Percentiles rank a stretch among this genome's conserved stretches.
These are phyloP conservation scores for Natrix natrix DNA, from an alignment of 2,797 vertebrate genomes.

Conservation along the genomic window DNA sequence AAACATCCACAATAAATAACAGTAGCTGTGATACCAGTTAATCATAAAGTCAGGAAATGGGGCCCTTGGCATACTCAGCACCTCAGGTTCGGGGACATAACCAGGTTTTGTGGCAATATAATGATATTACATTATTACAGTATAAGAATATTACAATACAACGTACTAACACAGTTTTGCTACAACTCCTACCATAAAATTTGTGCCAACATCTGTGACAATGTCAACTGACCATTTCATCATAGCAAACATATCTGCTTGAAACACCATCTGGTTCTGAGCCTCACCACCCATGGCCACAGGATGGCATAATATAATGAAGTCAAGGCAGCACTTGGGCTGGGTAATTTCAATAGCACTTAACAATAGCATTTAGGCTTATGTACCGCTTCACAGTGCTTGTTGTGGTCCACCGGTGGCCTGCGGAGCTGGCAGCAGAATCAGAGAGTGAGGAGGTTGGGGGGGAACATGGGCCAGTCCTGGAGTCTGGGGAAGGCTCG, in stretches of 20 bases:
- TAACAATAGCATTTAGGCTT: not conserved
- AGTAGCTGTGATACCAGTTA: not conserved
- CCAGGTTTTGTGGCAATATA: too few species aligned
- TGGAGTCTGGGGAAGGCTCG: too few species aligned
- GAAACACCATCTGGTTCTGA: not conserved
- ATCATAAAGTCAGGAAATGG: not conserved
- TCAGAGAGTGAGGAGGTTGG: too few species aligned
- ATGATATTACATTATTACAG: not conserved
- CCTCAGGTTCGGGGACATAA: not conserved
- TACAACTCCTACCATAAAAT: not conserved
- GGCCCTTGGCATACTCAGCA: not conserved
- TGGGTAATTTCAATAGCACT: not conserved
- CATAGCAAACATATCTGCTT: not conserved
- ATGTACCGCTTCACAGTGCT: not conserved
- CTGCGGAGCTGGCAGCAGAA: too few species aligned
- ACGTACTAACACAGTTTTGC: not conserved
- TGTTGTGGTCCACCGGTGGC: too few species aligned
- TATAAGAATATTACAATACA: not conserved
- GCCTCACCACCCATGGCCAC: not conserved
- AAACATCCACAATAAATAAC: not conserved
- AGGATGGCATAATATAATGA: not conserved
- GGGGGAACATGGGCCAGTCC: too few species aligned
- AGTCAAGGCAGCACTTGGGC: not conserved
- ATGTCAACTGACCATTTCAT: not conserved
- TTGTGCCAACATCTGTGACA: not conserved